Evolutionary conservation across 1,140 invertebrate genomes (phyloP).

Genomic region (Sminthurinus signatus): DNA sequence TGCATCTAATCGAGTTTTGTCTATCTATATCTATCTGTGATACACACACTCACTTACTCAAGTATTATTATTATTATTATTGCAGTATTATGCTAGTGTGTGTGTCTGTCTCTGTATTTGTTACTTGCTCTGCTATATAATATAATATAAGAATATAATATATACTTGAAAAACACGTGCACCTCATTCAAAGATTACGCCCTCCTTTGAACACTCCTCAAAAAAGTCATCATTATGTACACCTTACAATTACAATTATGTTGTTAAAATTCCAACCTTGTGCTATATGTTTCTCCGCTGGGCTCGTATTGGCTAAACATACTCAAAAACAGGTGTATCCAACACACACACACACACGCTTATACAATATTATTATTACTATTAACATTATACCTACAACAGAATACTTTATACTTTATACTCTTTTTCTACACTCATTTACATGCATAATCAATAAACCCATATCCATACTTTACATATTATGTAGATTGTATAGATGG

Average conservation of each 20-base stretch:
- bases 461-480: background rate
- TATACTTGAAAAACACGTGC: conserved; percentile 30
- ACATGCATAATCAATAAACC: background rate
- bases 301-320: conserved; percentile 4
- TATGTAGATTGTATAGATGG: background rate
- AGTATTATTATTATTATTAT: too few relatives aligned
- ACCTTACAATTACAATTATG: conserved; percentile 39
- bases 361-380: too few relatives aligned
- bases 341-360: background rate
- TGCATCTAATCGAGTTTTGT: too few relatives aligned
- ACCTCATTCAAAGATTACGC: conserved; percentile 28
- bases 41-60: too few relatives aligned
- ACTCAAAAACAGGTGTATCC: conserved; percentile 1
- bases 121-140: background rate
- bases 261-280: conserved; percentile 39
- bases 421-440: background rate
- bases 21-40: too few relatives aligned
- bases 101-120: background rate
- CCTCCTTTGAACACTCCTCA: conserved; percentile 35
- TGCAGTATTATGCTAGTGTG: background rate
- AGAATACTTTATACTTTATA: too few relatives aligned
- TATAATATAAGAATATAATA: too few relatives aligned
- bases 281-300: conserved; percentile 24
- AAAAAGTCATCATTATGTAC: conserved; percentile 35
- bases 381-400: too few relatives aligned